Conservation (phyloP, 2,888 invertebrate species). For the Germaria angustata region DNA sequence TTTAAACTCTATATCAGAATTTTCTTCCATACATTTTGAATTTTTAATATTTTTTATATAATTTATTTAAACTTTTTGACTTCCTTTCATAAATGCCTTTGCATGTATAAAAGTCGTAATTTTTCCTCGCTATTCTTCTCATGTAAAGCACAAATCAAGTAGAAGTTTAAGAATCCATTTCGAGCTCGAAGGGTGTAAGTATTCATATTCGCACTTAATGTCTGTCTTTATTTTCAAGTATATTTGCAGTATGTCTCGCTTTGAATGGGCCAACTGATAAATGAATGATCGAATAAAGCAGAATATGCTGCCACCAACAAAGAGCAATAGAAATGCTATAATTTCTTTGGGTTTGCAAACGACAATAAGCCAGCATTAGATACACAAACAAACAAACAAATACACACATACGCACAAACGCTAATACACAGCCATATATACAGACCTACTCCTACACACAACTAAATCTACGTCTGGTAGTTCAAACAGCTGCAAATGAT, state of each 20-base stretch:
- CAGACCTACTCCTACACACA: too few species aligned
- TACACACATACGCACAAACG: not conserved
- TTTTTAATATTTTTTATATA: not conserved
- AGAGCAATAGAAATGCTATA: conserved; percentile 34
- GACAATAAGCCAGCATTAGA: not conserved
- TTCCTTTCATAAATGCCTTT: not conserved
- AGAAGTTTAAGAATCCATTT: conserved; percentile 45
- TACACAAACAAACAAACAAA: not conserved
- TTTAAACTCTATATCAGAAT: too few species aligned
- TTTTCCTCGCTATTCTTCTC: not conserved
- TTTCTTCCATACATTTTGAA: too few species aligned
- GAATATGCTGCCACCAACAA: not conserved
- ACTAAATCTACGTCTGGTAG: conserved; percentile 4
- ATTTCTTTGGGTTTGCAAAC: conserved; percentile 35
- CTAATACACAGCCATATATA: too few species aligned
- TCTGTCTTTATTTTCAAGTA: not conserved
- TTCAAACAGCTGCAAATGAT: not conserved
- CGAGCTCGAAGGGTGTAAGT: conserved; percentile 36
- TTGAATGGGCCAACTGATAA: conserved; percentile 27
- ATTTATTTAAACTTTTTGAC: not conserved
- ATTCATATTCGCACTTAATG: conserved; percentile 45
- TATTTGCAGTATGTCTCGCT: not conserved
- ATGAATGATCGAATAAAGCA: conserved; percentile 25
- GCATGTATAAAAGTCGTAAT: not conserved
- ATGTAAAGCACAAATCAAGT: conserved; percentile 44